A percentile compares a stretch with the other conserved stretches of the same genome.
phyloP scores from a whole-genome alignment of 2,888 invertebrate species.

The Heliconius ismenius region DNA sequence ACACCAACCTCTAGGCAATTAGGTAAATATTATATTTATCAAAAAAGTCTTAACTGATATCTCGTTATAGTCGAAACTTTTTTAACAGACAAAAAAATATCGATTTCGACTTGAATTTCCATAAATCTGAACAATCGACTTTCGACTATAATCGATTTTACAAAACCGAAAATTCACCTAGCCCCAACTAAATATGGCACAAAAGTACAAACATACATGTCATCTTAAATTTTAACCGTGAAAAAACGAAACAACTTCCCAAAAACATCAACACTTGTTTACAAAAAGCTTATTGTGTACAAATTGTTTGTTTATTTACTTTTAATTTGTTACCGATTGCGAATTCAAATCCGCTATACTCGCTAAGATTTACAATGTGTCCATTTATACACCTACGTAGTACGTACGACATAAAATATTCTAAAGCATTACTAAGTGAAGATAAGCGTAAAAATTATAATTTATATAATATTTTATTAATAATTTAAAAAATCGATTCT shows the following conservation, averaged over 20 bases:
- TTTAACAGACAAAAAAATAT: background rate
- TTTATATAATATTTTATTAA: background rate
- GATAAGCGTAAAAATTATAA: constrained; percentile 23
- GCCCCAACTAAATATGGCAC: constrained; percentile 39
- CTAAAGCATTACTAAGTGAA: constrained; percentile 26
- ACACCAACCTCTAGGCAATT: constrained; percentile 24
- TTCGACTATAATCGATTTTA: background rate
- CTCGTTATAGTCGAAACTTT: background rate
- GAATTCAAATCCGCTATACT: background rate
- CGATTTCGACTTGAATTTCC: background rate
- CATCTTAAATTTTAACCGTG: constrained; percentile 36
- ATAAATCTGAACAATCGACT: background rate
- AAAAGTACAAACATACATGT: constrained; percentile 23
- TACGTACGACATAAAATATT: constrained; percentile 36
- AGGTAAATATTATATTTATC: constrained; percentile 36
- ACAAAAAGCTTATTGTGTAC: constrained; percentile 47
- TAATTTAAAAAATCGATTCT: constrained; percentile 5
- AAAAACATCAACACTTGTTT: constrained; percentile 39
- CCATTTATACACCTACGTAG: constrained; percentile 39
- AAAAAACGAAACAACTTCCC: constrained; percentile 31
- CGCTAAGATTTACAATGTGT: constrained; percentile 39
- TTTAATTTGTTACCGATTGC: constrained; percentile 8
- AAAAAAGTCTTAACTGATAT: constrained; percentile 32
- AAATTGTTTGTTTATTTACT: constrained; percentile 38
- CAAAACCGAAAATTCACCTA: constrained; percentile 19